Evolutionary conservation across 2,888 invertebrate genomes (phyloP).

Genomic region (Eupsilia transversa): DNA sequence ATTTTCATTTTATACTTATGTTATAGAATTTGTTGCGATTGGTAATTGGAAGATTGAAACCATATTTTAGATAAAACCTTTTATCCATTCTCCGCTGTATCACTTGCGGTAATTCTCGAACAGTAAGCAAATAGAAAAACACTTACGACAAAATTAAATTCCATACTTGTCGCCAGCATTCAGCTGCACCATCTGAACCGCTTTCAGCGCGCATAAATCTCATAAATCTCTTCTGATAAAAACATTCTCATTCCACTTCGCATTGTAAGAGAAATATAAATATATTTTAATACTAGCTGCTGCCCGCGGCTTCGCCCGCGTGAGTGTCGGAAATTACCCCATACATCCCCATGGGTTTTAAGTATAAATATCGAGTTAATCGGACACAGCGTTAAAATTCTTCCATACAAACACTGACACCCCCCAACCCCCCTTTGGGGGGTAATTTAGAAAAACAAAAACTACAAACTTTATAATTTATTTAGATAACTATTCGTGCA

Average conservation of each 20-base stretch:
- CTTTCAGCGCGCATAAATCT: conserved; percentile 73
- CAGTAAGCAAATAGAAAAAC: conserved; percentile 64
- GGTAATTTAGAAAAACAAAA: too few relatives aligned
- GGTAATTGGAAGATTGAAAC: conserved; percentile 31
- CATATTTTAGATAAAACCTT: conserved; percentile 27
- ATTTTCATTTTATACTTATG: not conserved
- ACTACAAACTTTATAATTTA: too few relatives aligned
- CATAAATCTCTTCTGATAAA: conserved; percentile 76
- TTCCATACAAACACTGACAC: too few relatives aligned
- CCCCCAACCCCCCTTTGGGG: too few relatives aligned
- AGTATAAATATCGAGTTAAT: too few relatives aligned
- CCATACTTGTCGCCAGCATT: conserved; percentile 77
- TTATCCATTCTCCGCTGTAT: conserved; percentile 38
- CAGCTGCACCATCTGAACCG: conserved; percentile 75
- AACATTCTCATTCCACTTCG: conserved; percentile 73
- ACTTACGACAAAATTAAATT: conserved; percentile 79
- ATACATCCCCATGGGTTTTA: too few relatives aligned
- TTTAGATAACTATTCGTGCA: too few relatives aligned
- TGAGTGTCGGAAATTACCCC: too few relatives aligned
- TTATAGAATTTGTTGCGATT: not conserved
- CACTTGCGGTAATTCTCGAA: conserved; percentile 49
- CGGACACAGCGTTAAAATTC: too few relatives aligned
- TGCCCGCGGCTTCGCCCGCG: too few relatives aligned
- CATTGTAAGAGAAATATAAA: conserved; percentile 68
- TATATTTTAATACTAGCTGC: too few relatives aligned